phyloP scores from a whole-genome alignment of 2,888 invertebrate genomes.

The Synergus japonicus region DNA sequence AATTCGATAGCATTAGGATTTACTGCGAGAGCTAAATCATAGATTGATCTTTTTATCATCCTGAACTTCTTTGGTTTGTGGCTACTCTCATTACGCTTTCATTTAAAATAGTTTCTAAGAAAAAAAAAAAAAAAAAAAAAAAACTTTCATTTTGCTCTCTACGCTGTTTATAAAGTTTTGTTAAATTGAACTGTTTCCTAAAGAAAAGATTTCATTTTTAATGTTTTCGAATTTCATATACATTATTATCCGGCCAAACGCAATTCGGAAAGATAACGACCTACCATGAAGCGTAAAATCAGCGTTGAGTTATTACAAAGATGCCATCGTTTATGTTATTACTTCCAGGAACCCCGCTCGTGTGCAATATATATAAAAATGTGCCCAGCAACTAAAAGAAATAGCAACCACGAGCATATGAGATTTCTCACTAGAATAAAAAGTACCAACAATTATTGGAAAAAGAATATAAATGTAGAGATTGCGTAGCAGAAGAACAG shows the following conservation, averaged over 20 bases:
- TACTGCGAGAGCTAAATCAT: too few species aligned
- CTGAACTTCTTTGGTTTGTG: too few species aligned
- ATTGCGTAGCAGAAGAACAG: conserved; percentile 25
- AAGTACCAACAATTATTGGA: conserved; percentile 10
- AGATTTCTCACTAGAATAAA: conserved; percentile 4
- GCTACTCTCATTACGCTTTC: too few species aligned
- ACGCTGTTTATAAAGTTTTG: too few species aligned
- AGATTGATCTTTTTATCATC: too few species aligned
- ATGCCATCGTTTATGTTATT: conserved; percentile 34
- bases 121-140: too few species aligned
- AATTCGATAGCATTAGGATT: too few species aligned
- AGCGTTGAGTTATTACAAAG: conserved; percentile 31
- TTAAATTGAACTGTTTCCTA: too few species aligned
- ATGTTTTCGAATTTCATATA: background rate
- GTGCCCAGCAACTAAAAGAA: conserved; percentile 14
- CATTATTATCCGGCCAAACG: conserved; percentile 8
- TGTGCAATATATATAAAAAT: conserved; percentile 30
- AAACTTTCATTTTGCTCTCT: too few species aligned
- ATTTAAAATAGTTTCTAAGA: too few species aligned
- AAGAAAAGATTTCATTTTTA: background rate
- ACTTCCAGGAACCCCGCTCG: conserved; percentile 23
- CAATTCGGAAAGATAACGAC: conserved; percentile 31
- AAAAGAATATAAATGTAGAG: conserved; percentile 12
- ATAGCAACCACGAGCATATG: conserved; percentile 25
- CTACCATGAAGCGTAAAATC: conserved; percentile 29